Conservation (phyloP, 2,113 vertebrate species). For the Cephalophus harveyi region DNA sequence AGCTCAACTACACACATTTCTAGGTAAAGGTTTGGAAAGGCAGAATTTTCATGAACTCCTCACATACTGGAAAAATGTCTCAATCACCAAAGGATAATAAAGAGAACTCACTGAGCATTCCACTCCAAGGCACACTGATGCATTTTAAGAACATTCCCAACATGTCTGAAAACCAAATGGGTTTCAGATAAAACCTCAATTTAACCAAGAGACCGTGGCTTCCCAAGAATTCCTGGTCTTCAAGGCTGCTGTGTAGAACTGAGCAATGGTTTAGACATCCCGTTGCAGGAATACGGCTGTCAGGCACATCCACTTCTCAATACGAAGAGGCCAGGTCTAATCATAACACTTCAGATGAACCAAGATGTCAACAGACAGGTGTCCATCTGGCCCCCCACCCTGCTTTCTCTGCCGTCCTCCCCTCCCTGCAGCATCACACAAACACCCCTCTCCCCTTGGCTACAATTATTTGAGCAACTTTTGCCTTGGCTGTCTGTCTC, state of each 20-base stretch:
- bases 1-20: background rate
- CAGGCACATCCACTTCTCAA: background rate
- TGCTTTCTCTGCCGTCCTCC: background rate
- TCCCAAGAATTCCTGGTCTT: background rate
- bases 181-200: background rate
- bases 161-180: background rate
- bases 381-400: background rate
- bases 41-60: background rate
- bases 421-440: background rate
- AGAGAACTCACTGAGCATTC: background rate
- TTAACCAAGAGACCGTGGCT: background rate
- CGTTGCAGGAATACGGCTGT: background rate
- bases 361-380: background rate
- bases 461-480: background rate
- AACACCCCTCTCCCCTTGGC: background rate
- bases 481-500: background rate
- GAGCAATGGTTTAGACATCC: background rate
- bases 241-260: background rate
- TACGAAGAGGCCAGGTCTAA: background rate
- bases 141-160: background rate
- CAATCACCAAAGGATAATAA: background rate
- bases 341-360: background rate
- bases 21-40: background rate
- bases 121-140: background rate
- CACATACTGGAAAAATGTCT: background rate